Conservation (phyloP, 2,888 invertebrate genomes). For the Nezara viridula region DNA sequence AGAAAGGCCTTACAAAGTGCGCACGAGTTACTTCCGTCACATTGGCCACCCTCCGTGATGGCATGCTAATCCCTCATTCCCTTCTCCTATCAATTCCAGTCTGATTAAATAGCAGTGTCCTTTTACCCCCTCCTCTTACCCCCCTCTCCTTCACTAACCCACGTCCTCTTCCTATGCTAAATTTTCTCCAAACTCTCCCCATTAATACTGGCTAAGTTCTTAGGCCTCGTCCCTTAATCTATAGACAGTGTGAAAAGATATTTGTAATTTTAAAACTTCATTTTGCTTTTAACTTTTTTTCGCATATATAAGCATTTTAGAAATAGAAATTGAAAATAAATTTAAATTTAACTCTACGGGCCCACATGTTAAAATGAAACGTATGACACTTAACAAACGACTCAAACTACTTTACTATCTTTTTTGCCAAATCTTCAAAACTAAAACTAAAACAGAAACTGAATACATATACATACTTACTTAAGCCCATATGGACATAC, state of each 20-base stretch:
- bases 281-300: no score
- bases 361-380: no score
- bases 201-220: background rate
- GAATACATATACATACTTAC: no score
- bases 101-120: conserved; percentile 36
- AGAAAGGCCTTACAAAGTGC: conserved; percentile 26
- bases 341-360: no score
- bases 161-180: background rate
- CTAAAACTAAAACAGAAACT: no score
- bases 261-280: background rate
- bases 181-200: background rate
- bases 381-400: no score
- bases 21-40: conserved; percentile 34
- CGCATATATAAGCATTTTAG: no score
- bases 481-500: no score
- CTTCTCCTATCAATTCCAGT: conserved; percentile 26
- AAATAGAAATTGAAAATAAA: no score
- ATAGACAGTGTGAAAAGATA: background rate
- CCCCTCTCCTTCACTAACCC: background rate
- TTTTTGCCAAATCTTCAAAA: no score
- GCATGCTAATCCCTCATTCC: conserved; percentile 34
- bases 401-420: no score
- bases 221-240: background rate
- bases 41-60: conserved; percentile 27
- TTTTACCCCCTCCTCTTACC: background rate